phyloP scores from a whole-genome alignment of 2,113 vertebrate species.

The Piliocolobus tephrosceles region DNA sequence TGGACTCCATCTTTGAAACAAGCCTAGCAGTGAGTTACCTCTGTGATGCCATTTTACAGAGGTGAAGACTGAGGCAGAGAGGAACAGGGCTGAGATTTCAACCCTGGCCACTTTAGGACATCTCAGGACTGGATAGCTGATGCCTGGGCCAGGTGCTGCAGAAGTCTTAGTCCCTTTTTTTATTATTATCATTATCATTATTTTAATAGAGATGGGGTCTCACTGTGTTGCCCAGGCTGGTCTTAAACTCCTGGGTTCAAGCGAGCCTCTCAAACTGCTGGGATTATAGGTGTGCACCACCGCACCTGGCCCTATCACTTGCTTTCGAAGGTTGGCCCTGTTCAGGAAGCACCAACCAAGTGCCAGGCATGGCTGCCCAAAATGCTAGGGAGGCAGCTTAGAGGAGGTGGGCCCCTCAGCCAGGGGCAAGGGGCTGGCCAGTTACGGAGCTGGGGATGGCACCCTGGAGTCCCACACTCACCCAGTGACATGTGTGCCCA shows the following conservation, averaged over 20 bases:
- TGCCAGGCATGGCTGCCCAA: neutral
- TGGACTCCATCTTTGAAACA: neutral
- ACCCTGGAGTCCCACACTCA: accelerated
- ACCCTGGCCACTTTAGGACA: neutral
- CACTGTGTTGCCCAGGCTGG: too few species aligned
- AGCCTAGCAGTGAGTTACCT: neutral
- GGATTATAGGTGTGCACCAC: too few species aligned
- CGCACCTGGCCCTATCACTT: neutral
- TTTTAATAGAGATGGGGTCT: too few species aligned
- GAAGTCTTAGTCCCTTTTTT: neutral
- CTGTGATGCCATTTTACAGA: neutral
- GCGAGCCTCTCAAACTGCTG: too few species aligned
- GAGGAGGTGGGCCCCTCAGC: neutral
- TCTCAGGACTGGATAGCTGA: neutral
- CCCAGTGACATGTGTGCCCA: too few species aligned
- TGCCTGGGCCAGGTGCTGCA: neutral
- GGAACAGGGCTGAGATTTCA: neutral
- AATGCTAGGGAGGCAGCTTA: neutral
- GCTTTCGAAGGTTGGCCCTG: neutral
- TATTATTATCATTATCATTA: too few species aligned
- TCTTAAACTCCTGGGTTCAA: too few species aligned
- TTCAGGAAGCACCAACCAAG: neutral
- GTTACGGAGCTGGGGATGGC: neutral
- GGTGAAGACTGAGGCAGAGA: neutral
- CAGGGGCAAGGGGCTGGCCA: neutral